A percentile compares a stretch with the other conserved stretches of the same genome.
These are phyloP conservation scores for Chirona hameri DNA, from an alignment of 2,888 invertebrate species.

Conservation along the genomic window DNA sequence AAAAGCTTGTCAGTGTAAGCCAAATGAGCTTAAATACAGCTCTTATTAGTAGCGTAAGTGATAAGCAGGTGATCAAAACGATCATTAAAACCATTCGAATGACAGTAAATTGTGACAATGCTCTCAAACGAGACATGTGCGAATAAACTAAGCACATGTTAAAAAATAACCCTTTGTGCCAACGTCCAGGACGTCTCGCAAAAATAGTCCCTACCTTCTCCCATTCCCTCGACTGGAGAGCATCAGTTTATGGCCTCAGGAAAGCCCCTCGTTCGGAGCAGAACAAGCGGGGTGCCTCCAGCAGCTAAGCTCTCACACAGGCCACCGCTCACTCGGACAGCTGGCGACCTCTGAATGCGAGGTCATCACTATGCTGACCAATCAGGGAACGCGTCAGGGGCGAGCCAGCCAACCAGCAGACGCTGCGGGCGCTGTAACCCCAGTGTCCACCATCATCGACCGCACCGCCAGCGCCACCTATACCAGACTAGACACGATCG, in stretches of 20 bases:
- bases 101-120: no score
- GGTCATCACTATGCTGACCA: not conserved
- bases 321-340: not conserved
- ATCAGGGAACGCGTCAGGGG: conserved; percentile 1
- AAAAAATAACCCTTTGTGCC: no score
- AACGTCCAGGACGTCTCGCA: no score
- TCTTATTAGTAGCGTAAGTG: not conserved
- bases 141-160: no score
- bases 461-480: not conserved
- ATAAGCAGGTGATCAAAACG: not conserved
- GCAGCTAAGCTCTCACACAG: not conserved
- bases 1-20: not conserved
- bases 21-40: not conserved
- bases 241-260: not conserved
- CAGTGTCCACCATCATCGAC: not conserved
- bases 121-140: no score
- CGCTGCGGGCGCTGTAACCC: not conserved
- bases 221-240: not conserved
- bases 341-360: not conserved
- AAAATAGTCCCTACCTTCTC: no score
- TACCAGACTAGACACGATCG: not conserved
- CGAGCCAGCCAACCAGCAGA: not conserved
- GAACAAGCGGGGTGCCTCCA: not conserved
- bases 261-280: not conserved
- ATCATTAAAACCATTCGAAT: no score